Percentiles rank a stretch among this genome's conserved stretches.
phyloP scores from a whole-genome alignment of 2,797 vertebrate species.

The Sebastes glaucus region DNA sequence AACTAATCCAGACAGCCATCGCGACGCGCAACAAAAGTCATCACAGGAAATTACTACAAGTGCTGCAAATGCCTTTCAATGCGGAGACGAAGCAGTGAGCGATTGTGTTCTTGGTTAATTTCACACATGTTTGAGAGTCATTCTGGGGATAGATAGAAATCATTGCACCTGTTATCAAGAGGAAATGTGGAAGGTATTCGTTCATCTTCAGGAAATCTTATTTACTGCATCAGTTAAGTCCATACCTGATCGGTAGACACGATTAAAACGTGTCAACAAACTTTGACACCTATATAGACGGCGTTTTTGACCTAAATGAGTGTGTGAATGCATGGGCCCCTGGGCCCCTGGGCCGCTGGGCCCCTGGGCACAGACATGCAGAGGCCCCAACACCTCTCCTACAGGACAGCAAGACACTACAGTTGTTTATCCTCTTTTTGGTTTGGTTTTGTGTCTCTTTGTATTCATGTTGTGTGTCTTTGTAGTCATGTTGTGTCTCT shows the following conservation, averaged over 20 bases:
- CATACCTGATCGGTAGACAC: background rate
- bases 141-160: slow-evolving; percentile 15
- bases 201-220: background rate
- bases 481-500: too few relatives aligned
- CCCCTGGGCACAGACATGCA: background rate
- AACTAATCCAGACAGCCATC: slow-evolving; percentile 57
- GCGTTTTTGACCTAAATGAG: background rate
- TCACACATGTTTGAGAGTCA: slow-evolving; percentile 33
- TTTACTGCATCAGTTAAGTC: background rate
- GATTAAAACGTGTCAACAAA: background rate
- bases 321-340: too few relatives aligned
- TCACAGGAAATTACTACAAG: slow-evolving; percentile 46
- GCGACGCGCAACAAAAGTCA: slow-evolving; percentile 36
- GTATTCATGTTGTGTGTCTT: too few relatives aligned
- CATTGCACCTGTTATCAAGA: slow-evolving; percentile 24
- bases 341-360: too few relatives aligned
- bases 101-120: slow-evolving; percentile 46
- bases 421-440: too few relatives aligned
- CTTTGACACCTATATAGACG: background rate
- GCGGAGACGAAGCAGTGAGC: slow-evolving; percentile 25
- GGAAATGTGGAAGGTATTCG: background rate
- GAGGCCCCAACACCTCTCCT: background rate
- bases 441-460: too few relatives aligned
- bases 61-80: slow-evolving; percentile 12
- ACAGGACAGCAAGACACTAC: too few relatives aligned